A percentile compares a stretch with the other conserved stretches of the same genome.
Evolutionary conservation across 2,113 vertebrate genomes (phyloP).

Genomic region (Lucifuga dentata): DNA sequence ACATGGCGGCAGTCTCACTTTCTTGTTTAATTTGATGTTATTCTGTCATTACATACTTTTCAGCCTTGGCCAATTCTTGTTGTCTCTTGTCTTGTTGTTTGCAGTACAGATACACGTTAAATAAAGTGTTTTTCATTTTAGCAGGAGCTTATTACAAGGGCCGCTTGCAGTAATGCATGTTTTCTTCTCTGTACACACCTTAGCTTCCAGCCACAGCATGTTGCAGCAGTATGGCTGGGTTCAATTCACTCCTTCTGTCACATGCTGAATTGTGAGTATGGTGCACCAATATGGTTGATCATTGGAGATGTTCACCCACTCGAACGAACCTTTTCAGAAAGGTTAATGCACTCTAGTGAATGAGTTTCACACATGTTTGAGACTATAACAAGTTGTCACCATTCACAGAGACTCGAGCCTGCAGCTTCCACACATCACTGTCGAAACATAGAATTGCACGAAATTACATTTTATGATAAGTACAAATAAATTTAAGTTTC

Average conservation of each 20-base stretch:
- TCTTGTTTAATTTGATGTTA: conserved; percentile 50
- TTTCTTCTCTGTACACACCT: not conserved
- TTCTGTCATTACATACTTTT: conserved; percentile 56
- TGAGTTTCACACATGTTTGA: too few species aligned
- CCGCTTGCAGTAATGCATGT: conserved; percentile 2
- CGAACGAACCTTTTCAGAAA: too few species aligned
- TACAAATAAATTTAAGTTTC: too few species aligned
- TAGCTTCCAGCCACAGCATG: not conserved
- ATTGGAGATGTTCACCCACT: too few species aligned
- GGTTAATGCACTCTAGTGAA: too few species aligned
- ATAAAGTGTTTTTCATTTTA: conserved; percentile 45
- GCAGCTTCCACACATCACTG: too few species aligned
- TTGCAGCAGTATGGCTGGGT: not conserved
- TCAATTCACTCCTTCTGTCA: conserved; percentile 8
- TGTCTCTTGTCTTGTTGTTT: conserved; percentile 32
- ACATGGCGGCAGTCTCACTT: conserved; percentile 23
- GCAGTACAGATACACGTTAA: conserved; percentile 31
- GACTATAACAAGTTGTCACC: too few species aligned
- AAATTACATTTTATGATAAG: too few species aligned
- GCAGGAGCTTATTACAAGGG: conserved; percentile 4
- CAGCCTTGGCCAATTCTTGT: conserved; percentile 28
- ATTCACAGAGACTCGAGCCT: too few species aligned
- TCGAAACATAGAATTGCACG: too few species aligned
- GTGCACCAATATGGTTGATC: not conserved
- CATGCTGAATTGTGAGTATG: conserved; percentile 18